These are phyloP conservation scores for Parasteatoda tepidariorum DNA, from an alignment of 1,140 invertebrate genomes.

Conservation along the genomic window DNA sequence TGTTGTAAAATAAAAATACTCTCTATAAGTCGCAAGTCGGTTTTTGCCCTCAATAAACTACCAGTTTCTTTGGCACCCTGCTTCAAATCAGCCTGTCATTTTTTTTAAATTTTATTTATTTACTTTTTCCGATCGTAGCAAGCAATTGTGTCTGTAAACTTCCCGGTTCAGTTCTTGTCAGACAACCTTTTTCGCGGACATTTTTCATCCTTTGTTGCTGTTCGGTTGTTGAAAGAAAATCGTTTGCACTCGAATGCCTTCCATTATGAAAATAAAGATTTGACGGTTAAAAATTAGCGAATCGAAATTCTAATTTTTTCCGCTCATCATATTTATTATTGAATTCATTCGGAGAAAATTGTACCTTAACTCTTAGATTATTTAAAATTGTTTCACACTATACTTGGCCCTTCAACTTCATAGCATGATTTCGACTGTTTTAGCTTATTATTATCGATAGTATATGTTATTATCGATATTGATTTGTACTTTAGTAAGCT, in stretches of 20 bases:
- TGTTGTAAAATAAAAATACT: neutral
- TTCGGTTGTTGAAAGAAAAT: neutral
- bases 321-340: too few relatives aligned
- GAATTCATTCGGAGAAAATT: too few relatives aligned
- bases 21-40: neutral
- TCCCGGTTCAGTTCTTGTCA: conserved; percentile 31
- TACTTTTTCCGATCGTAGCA: conserved; percentile 13
- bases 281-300: too few relatives aligned
- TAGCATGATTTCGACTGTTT: too few relatives aligned
- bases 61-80: neutral
- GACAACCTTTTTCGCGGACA: neutral
- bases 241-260: conserved; percentile 1
- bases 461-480: too few relatives aligned
- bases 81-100: neutral
- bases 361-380: too few relatives aligned
- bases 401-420: too few relatives aligned
- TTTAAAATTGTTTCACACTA: too few relatives aligned
- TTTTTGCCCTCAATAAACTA: conserved; percentile 8
- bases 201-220: conserved; percentile 14
- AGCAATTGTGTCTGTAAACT: conserved; percentile 2
- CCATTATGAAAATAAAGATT: neutral
- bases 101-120: neutral
- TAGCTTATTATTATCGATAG: too few relatives aligned
- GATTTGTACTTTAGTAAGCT: too few relatives aligned
- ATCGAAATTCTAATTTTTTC: too few relatives aligned